Evolutionary conservation across 2,888 invertebrate genomes (phyloP).

Genomic region (Falcaria lacertinaria): DNA sequence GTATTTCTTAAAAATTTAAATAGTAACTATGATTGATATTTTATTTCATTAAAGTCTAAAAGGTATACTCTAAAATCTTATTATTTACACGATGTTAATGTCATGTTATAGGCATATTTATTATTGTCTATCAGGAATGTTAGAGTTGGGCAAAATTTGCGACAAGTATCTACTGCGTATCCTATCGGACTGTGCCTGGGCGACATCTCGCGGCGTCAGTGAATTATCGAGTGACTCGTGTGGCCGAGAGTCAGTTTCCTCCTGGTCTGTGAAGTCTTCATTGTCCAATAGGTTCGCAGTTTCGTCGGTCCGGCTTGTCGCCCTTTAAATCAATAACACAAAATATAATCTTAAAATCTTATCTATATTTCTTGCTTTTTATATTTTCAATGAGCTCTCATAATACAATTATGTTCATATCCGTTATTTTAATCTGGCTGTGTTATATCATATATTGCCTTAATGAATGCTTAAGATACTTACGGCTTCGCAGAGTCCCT

Average conservation of each 20-base stretch:
- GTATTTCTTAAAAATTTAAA: no score
- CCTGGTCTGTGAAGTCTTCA: slow-evolving; percentile 56
- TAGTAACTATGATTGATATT: not conserved
- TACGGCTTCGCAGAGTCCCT: slow-evolving; percentile 70
- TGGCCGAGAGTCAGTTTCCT: slow-evolving; percentile 45
- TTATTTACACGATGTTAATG: slow-evolving; percentile 21
- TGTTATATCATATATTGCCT: no score
- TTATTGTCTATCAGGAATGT: slow-evolving; percentile 58
- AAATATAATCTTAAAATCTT: no score
- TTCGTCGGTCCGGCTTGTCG: slow-evolving; percentile 42
- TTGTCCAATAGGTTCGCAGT: slow-evolving; percentile 59
- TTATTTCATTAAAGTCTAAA: not conserved
- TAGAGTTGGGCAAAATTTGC: slow-evolving; percentile 65
- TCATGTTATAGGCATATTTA: slow-evolving; percentile 12
- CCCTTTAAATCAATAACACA: slow-evolving; percentile 22
- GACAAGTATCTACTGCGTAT: slow-evolving; percentile 71
- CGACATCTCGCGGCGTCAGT: slow-evolving; percentile 33
- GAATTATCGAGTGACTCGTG: slow-evolving; percentile 25
- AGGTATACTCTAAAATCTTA: not conserved
- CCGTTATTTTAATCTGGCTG: no score
- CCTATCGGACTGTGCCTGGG: slow-evolving; percentile 60
- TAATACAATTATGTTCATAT: no score
- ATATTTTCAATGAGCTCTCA: no score
- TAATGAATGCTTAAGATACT: no score
- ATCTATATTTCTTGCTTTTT: no score